Conservation (phyloP, 1,140 invertebrate species). For the Ylistrum balloti region DNA sequence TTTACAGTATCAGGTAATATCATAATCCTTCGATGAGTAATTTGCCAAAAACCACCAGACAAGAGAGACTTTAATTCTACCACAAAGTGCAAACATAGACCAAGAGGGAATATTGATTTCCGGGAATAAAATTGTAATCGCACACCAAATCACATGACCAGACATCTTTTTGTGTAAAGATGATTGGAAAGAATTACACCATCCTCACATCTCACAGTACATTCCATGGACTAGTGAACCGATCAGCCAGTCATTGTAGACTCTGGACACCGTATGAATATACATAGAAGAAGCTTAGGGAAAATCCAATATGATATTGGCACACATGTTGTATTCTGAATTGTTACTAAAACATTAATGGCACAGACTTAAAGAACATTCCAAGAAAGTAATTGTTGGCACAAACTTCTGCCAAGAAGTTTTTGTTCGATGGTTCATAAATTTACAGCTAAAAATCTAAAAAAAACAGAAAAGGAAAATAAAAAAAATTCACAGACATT, state of each 20-base stretch:
- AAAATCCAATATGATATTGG: too few species aligned
- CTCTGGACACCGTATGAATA: too few species aligned
- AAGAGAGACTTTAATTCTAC: background rate
- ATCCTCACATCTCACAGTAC: background rate
- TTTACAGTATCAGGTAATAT: too few species aligned
- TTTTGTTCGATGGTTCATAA: too few species aligned
- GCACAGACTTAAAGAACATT: too few species aligned
- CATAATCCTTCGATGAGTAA: background rate
- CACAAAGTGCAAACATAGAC: background rate
- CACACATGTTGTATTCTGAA: too few species aligned
- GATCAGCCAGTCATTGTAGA: background rate
- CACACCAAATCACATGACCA: background rate
- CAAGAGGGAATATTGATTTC: conserved; percentile 2
- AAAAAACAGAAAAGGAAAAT: too few species aligned
- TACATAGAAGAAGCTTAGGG: too few species aligned
- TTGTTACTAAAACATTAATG: too few species aligned
- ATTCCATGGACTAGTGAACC: background rate
- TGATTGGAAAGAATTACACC: background rate
- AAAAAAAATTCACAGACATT: too few species aligned
- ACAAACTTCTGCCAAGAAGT: background rate
- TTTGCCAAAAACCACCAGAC: background rate
- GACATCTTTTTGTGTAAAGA: conserved; percentile 6
- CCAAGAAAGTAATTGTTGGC: background rate
- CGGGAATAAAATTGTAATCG: background rate
- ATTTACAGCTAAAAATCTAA: too few species aligned